Conservation (phyloP, 2,797 vertebrate genomes). For the Ptychobarbus kaznakovi region DNA sequence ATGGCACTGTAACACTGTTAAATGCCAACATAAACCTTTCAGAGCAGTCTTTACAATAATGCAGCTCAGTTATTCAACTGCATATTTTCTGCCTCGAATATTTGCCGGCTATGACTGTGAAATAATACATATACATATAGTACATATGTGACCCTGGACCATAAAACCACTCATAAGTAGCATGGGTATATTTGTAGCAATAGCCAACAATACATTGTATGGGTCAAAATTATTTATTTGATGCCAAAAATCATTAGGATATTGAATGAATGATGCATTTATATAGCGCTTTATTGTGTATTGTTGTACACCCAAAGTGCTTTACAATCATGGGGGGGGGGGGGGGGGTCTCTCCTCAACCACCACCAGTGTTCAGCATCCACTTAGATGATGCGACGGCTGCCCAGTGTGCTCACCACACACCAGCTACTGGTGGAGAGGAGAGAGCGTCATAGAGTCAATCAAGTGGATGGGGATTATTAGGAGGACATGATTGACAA, state of each 20-base stretch:
- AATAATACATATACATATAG: neutral
- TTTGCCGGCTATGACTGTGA: neutral
- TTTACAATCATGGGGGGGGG: no score
- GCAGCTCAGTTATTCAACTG: neutral
- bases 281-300: no score
- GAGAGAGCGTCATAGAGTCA: no score
- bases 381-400: no score
- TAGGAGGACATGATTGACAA: no score
- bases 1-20: slow-evolving; percentile 9
- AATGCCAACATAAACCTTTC: neutral
- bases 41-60: neutral
- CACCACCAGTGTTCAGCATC: no score
- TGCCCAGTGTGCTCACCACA: no score
- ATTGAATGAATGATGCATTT: no score
- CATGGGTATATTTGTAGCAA: neutral
- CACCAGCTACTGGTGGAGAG: no score
- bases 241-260: neutral
- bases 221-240: neutral
- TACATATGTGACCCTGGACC: neutral
- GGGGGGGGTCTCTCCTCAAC: no score
- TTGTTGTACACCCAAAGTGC: no score
- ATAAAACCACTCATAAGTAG: neutral
- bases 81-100: neutral
- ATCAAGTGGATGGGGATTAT: no score
- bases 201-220: neutral